Evolutionary conservation across 1,140 invertebrate species (phyloP).

Genomic region (Dendroctonus ponderosae): DNA sequence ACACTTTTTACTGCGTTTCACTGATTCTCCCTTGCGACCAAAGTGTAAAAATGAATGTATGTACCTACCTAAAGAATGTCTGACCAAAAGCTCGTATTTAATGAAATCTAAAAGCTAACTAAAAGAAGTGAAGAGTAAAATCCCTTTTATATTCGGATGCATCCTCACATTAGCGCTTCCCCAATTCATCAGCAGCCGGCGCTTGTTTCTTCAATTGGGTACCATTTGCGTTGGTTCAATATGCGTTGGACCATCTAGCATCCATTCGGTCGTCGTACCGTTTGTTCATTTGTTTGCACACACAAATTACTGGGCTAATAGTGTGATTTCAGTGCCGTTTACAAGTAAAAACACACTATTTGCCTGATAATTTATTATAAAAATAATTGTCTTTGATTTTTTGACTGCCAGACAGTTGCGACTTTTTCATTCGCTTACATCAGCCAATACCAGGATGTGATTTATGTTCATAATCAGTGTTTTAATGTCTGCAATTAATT

Average conservation of each 20-base stretch:
- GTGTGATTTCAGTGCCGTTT: not conserved
- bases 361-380: not conserved
- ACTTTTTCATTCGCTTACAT: too few species aligned
- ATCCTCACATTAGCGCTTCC: conserved; percentile 23
- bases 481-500: too few species aligned
- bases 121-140: conserved; percentile 29
- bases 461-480: too few species aligned
- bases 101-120: conserved; percentile 32
- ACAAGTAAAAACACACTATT: not conserved
- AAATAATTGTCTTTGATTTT: not conserved
- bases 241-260: conserved; percentile 20
- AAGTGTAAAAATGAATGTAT: not conserved
- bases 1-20: conserved; percentile 1
- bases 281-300: conserved; percentile 1
- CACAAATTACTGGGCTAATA: too few species aligned
- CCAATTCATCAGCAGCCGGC: conserved; percentile 18
- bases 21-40: not conserved
- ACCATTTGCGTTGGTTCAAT: conserved; percentile 14
- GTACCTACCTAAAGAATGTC: conserved; percentile 27
- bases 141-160: conserved; percentile 31
- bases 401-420: not conserved
- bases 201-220: conserved; percentile 27
- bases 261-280: not conserved
- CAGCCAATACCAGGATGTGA: too few species aligned
- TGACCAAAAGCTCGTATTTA: conserved; percentile 6